Conservation (phyloP, 2,113 vertebrate species). For the Leiothrix lutea region DNA sequence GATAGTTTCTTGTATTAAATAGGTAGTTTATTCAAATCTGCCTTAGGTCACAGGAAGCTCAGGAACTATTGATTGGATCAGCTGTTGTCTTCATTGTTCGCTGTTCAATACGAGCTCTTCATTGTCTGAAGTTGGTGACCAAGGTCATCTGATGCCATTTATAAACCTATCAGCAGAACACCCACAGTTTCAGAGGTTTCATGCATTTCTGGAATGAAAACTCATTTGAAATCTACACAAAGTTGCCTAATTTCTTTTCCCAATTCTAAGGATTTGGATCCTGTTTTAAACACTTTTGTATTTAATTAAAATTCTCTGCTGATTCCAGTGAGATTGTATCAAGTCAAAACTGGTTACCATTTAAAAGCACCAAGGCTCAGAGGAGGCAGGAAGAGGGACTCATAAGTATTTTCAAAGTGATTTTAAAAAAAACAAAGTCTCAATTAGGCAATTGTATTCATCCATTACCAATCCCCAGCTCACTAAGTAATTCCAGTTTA, state of each 20-base stretch:
- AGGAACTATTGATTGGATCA: background rate
- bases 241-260: background rate
- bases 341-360: background rate
- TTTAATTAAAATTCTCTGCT: background rate
- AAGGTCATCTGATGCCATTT: background rate
- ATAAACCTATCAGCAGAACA: background rate
- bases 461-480: background rate
- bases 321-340: background rate
- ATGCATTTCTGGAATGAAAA: background rate
- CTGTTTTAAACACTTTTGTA: background rate
- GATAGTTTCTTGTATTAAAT: background rate
- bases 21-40: background rate
- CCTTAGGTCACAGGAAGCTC: background rate
- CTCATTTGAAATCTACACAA: background rate
- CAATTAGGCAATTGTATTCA: background rate
- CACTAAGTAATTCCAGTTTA: background rate
- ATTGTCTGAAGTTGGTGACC: background rate
- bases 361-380: background rate
- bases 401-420: background rate
- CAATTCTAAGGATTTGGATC: background rate
- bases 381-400: background rate
- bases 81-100: background rate
- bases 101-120: background rate
- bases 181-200: background rate
- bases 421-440: background rate